Base-by-base conservation (phyloP, 2,888 invertebrate species). In the Yponomeuta plumbellus region DNA sequence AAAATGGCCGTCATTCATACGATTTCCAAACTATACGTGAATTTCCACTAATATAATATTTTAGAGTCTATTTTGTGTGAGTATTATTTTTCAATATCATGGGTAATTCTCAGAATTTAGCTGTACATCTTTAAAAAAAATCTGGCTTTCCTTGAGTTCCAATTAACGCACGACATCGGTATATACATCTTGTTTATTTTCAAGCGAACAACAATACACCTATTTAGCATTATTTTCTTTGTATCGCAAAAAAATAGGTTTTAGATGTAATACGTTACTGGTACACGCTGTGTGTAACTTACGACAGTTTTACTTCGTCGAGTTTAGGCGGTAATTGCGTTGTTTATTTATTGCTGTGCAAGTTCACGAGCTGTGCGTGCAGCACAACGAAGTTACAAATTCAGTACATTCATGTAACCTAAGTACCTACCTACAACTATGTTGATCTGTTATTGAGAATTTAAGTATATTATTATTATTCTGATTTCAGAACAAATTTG, bases 281-380 rank as follows among this genome's bases (percentile, higher is more conserved):
- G 44, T 17, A 17, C 13, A 17, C 44, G 17, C 13, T 52, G 17
- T 4, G 17, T 17, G 44, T 52, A 52, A 6, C 13, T 44, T 11
- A 44, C 11, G 10, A 17, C 44, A 17, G 17, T 52, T 52, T 1
- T 44, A 11, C 17, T 52, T 17, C 44, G 17, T 13, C 17, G 17
- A 64, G 64, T n/a, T 64, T 57, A 74, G 76, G 80, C 85, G 84
- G 82, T 79, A 83, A 87, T 84, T 88, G 82, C 86, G 85, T 86
- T 87, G 88, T 88, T 87, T 88, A 85, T 86, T 86, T 86, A 86
- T 84, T 76, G 13, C 39, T 52, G 17, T 52, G 44, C 44, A n/a
- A 22, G 23, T 23, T 26, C 61, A 61, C 61, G 62, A 17, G 20
- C 62, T n/a, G 17, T 61, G 34, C 34, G 34, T 62, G 39, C 62